Percentiles rank a stretch among this genome's conserved stretches.
Conservation (phyloP, 2,888 invertebrate genomes). For the Andrena fulva region DNA sequence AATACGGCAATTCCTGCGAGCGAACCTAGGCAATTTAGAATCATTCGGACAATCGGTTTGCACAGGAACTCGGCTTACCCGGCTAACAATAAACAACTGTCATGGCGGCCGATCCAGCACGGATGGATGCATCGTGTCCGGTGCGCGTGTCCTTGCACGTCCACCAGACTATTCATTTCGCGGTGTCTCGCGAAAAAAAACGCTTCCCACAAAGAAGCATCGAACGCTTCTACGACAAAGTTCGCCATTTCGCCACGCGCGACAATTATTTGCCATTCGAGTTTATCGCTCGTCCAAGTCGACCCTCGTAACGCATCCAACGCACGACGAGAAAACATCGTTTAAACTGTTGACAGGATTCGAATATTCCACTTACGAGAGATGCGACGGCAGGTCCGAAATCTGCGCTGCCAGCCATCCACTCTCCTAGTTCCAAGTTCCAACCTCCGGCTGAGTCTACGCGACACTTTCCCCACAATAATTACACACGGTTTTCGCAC, state of each 20-base stretch:
- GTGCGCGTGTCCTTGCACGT: constrained; percentile 76
- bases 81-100: constrained; percentile 61
- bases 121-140: constrained; percentile 76
- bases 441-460: too few species aligned
- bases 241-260: not conserved
- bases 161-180: constrained; percentile 63
- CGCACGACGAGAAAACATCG: not conserved
- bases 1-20: constrained; percentile 42
- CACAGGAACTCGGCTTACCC: constrained; percentile 45
- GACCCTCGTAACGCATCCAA: not conserved
- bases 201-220: not conserved
- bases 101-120: constrained; percentile 54
- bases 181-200: constrained; percentile 57
- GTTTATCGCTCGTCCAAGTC: not conserved
- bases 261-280: not conserved
- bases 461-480: too few species aligned
- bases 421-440: too few species aligned
- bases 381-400: too few species aligned
- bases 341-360: not conserved
- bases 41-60: constrained; percentile 54
- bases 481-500: too few species aligned
- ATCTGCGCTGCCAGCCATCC: too few species aligned
- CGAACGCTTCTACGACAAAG: not conserved
- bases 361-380: not conserved
- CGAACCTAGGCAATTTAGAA: constrained; percentile 39